Percentiles rank a stretch among this genome's conserved stretches.
Conservation (phyloP, 2,797 vertebrate genomes). For the Tokudaia muenninki region DNA sequence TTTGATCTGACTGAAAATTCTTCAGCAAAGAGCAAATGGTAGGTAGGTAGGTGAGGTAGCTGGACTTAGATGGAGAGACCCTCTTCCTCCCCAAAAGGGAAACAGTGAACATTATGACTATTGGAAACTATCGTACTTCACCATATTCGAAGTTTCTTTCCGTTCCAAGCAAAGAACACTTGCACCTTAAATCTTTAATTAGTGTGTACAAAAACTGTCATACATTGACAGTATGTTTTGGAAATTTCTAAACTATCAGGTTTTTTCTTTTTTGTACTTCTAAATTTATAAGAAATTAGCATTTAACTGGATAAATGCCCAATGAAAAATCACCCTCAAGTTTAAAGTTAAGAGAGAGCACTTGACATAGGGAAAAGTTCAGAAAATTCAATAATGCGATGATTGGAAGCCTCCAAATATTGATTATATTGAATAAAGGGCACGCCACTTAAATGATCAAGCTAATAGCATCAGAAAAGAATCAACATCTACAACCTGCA, state of each 20-base stretch:
- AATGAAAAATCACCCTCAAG: not conserved
- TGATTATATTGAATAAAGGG: not conserved
- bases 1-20: not conserved
- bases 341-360: not conserved
- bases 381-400: not conserved
- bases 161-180: constrained; percentile 43
- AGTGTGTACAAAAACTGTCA: constrained; percentile 7
- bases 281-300: not conserved
- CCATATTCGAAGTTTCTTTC: constrained; percentile 49
- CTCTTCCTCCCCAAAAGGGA: not conserved
- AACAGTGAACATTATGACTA: not conserved
- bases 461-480: not conserved
- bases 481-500: not conserved
- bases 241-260: constrained; percentile 20
- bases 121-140: constrained; percentile 23
- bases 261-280: not conserved
- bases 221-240: constrained; percentile 16
- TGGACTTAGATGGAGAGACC: not conserved
- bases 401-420: not conserved
- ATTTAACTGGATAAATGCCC: not conserved
- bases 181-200: constrained; percentile 34
- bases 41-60: too few species aligned
- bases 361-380: too few species aligned
- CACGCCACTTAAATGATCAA: not conserved
- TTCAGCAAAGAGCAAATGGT: not conserved